These are phyloP conservation scores for Numenius phaeopus DNA, from an alignment of 2,797 vertebrate species.

Conservation along the genomic window DNA sequence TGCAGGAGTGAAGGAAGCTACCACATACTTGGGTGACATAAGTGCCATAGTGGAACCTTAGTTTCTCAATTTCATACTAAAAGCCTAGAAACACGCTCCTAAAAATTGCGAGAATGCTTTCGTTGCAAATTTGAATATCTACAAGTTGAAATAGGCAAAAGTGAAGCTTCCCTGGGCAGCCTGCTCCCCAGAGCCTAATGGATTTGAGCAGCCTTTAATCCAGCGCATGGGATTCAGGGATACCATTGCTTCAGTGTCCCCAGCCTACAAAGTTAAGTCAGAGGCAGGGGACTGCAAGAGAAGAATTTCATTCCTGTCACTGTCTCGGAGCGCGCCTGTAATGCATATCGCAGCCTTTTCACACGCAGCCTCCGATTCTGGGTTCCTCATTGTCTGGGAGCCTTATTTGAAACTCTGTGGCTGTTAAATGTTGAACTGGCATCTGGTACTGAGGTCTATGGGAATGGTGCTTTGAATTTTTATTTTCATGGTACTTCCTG, in stretches of 20 bases:
- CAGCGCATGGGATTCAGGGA: neutral
- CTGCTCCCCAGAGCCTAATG: neutral
- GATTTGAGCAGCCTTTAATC: neutral
- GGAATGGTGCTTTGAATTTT: constrained; percentile 42
- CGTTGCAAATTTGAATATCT: neutral
- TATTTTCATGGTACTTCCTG: constrained; percentile 30
- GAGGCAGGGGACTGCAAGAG: neutral
- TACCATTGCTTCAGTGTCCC: neutral
- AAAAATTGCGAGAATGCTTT: neutral
- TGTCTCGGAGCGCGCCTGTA: neutral
- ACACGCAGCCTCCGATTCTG: accelerated
- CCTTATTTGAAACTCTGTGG: neutral
- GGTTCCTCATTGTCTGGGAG: neutral
- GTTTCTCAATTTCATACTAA: neutral
- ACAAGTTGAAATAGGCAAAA: neutral
- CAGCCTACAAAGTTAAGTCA: neutral
- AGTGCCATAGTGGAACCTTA: neutral
- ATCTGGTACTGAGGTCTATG: neutral
- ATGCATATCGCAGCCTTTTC: neutral
- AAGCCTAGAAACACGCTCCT: neutral
- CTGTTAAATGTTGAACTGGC: constrained; percentile 5
- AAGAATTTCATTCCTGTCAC: neutral
- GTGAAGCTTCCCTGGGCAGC: neutral
- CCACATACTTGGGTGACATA: neutral
- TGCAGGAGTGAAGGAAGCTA: neutral